Conservation (phyloP, 2,113 vertebrate genomes). For the Takifugu bimaculatus region DNA sequence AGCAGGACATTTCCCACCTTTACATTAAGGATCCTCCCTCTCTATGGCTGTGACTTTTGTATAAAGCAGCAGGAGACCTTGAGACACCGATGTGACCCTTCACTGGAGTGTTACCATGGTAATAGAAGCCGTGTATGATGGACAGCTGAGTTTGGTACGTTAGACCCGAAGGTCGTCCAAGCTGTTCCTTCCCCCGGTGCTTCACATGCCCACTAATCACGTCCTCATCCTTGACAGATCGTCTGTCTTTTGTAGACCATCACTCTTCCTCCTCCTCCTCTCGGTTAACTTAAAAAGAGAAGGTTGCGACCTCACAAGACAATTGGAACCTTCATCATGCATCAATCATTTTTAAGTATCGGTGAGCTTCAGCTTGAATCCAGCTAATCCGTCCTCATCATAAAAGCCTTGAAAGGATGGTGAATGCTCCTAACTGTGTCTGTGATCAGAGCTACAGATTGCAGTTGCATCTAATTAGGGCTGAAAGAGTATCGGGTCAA, state of each 20-base stretch:
- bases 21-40: no score
- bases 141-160: conserved; percentile 44
- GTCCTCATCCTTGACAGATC: conserved; percentile 29
- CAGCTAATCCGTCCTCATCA: background rate
- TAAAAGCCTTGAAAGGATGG: background rate
- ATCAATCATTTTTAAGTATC: conserved; percentile 17
- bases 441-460: conserved; percentile 13
- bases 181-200: conserved; percentile 17
- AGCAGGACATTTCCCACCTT: background rate
- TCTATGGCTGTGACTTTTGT: background rate
- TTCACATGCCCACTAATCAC: conserved; percentile 37
- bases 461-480: background rate
- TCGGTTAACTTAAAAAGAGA: background rate
- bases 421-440: conserved; percentile 1
- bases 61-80: conserved; percentile 1
- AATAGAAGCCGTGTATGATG: conserved; percentile 15
- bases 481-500: conserved; percentile 10
- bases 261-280: background rate
- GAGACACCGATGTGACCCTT: conserved; percentile 6
- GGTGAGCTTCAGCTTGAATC: background rate
- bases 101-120: conserved; percentile 32
- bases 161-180: conserved; percentile 37
- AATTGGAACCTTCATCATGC: conserved; percentile 14
- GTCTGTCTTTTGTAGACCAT: conserved; percentile 25
- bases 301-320: conserved; percentile 13